A percentile compares a stretch with the other conserved stretches of the same genome.
phyloP scores from a whole-genome alignment of 2,888 invertebrate species.

The Cremastinae sp. region DNA sequence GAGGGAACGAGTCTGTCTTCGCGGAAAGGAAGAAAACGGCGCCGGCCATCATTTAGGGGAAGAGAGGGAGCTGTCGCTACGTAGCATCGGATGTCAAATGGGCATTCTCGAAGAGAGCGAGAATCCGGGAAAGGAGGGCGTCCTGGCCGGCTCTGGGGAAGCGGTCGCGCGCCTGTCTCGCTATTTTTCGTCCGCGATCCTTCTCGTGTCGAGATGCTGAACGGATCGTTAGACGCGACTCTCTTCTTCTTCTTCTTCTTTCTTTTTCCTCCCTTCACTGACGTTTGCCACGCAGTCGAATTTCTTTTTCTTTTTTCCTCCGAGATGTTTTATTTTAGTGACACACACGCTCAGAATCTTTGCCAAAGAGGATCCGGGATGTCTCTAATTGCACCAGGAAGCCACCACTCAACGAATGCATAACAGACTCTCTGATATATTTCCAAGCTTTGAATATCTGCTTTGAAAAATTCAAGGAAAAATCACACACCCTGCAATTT shows the following conservation, averaged over 20 bases:
- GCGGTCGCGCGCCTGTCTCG: slow-evolving; percentile 10
- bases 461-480: slow-evolving; percentile 15
- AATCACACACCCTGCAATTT: not conserved
- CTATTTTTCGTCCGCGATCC: slow-evolving; percentile 55
- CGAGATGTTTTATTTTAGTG: slow-evolving; percentile 68
- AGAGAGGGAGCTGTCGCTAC: slow-evolving; percentile 62
- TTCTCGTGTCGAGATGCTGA: slow-evolving; percentile 68
- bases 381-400: slow-evolving; percentile 65
- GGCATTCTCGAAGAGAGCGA: slow-evolving; percentile 72
- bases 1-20: slow-evolving; percentile 54
- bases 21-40: slow-evolving; percentile 34
- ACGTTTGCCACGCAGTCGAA: no score
- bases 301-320: slow-evolving; percentile 19
- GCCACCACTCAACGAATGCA: slow-evolving; percentile 65
- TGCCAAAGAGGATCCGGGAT: slow-evolving; percentile 32
- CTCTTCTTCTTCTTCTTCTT: slow-evolving; percentile 14
- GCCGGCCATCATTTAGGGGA: slow-evolving; percentile 62
- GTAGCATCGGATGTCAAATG: slow-evolving; percentile 75
- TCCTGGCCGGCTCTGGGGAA: slow-evolving; percentile 29
- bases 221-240: slow-evolving; percentile 72
- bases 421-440: slow-evolving; percentile 64
- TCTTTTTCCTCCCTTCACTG: slow-evolving; percentile 3
- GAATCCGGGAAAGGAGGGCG: slow-evolving; percentile 66
- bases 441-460: slow-evolving; percentile 12
- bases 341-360: slow-evolving; percentile 32